Base-by-base conservation (phyloP, 2,888 invertebrate species). In the Ypsolopha scabrella region DNA sequence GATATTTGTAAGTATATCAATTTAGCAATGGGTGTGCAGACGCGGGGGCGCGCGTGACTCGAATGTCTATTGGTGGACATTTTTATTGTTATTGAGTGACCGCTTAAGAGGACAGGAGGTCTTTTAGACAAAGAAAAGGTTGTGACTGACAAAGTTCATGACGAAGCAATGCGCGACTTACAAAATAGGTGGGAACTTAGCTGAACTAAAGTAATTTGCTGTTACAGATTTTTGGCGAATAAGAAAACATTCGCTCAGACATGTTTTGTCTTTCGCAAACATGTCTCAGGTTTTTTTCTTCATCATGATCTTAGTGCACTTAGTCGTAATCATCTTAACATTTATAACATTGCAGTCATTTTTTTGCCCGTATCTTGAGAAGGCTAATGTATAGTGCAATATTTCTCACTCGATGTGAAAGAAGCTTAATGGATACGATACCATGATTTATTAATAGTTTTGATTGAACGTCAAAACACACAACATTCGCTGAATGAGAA, bases 81-180 rank as follows among this genome's bases (percentile, higher is more conserved):
- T 78, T 79, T 79, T 80, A 81, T 73, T 76, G 70, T 73, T 75
- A 76, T 80, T 76, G 80, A 79, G 77, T 79, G 80, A 75, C 74
- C 76, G 64, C 68, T 65, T 60, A 60, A 57, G 66, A 61, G 64
- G 64, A 60, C 43, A 38, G 48, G n/a, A 37, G 36, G n/a, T 10
- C 48, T 48, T n/a, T 48, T 38, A 24, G 24, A 6, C 24, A 7
- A 45, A 33, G 8, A 45, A 45, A 45, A 45, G 33, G 8, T 45
- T 33, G 7, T 14, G 34, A 8, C 33, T 38, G n/a, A n/a, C 38
- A 38, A 38, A 38, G 8, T 38, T 38, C 9, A 38, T 38, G 24
- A 24, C 24, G 24, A 24, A 24, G 24, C 24, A 24, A 24, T 24
- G 24, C 4, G 24, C 24, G 24, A 24, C 24, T 24, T 24, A 24